Evolutionary conservation across 2,797 vertebrate genomes (phyloP).

Genomic region (Taenioides sp.): DNA sequence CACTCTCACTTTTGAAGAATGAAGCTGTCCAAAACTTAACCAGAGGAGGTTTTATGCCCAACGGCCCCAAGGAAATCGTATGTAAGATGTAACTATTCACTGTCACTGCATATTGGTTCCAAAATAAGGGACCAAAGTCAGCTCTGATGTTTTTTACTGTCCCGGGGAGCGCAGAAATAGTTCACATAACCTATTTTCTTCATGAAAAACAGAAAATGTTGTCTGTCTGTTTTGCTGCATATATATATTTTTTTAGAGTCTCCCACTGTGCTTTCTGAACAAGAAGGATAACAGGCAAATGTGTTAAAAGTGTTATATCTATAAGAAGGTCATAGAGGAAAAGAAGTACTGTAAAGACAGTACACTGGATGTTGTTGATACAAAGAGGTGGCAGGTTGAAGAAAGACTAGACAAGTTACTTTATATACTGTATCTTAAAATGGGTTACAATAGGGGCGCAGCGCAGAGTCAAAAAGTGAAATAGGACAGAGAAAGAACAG

Average conservation of each 20-base stretch:
- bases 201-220: neutral
- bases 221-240: slow-evolving; percentile 23
- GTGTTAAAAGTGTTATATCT: slow-evolving; percentile 35
- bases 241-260: slow-evolving; percentile 4
- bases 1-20: slow-evolving; percentile 35
- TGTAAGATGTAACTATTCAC: slow-evolving; percentile 12
- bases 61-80: slow-evolving; percentile 6
- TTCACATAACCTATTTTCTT: slow-evolving; percentile 9
- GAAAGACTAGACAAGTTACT: neutral
- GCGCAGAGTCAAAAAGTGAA: neutral
- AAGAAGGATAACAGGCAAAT: slow-evolving; percentile 26
- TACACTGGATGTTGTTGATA: slow-evolving; percentile 46
- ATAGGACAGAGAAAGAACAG: neutral
- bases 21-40: slow-evolving; percentile 38
- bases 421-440: neutral
- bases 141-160: slow-evolving; percentile 6
- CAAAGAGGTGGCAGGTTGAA: slow-evolving; percentile 23
- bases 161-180: slow-evolving; percentile 10
- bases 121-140: neutral
- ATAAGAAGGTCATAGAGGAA: slow-evolving; percentile 58
- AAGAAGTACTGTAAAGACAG: slow-evolving; percentile 42
- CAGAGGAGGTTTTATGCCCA: slow-evolving; percentile 18
- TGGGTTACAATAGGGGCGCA: neutral
- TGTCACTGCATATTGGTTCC: neutral
- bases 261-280: slow-evolving; percentile 34